A percentile compares a stretch with the other conserved stretches of the same genome.
Conservation (phyloP, 2,113 vertebrate genomes). For the Dinomys branickii region DNA sequence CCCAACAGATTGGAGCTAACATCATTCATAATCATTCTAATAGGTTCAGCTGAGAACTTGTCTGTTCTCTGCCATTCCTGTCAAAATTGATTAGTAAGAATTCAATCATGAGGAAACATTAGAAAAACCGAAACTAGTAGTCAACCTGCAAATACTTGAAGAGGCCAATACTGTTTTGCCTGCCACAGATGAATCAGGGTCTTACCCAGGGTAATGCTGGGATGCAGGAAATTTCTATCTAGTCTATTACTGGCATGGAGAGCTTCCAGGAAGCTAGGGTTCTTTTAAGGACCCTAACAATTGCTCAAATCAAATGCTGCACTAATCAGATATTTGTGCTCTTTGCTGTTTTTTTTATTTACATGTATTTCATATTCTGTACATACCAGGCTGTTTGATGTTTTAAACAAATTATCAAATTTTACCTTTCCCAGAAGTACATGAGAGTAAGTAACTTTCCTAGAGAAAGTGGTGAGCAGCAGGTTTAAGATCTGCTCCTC, state of each 20-base stretch:
- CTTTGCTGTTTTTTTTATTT: not conserved
- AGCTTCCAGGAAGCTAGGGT: not conserved
- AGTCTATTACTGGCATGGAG: not conserved
- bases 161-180: not conserved
- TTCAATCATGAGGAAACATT: not conserved
- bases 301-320: not conserved
- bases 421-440: not conserved
- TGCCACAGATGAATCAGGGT: not conserved
- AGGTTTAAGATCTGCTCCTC: not conserved
- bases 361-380: not conserved
- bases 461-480: not conserved
- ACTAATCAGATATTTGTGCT: not conserved
- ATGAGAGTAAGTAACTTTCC: not conserved
- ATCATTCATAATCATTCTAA: not conserved
- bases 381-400: not conserved
- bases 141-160: not conserved
- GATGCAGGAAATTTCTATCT: not conserved
- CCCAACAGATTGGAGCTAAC: not conserved
- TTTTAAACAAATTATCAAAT: constrained; percentile 1
- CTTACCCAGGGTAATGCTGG: not conserved
- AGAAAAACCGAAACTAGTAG: not conserved
- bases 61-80: not conserved
- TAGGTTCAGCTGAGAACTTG: not conserved
- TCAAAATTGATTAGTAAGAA: not conserved
- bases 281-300: not conserved